phyloP scores from a whole-genome alignment of 2,797 vertebrate species.

The Liasis olivaceus region DNA sequence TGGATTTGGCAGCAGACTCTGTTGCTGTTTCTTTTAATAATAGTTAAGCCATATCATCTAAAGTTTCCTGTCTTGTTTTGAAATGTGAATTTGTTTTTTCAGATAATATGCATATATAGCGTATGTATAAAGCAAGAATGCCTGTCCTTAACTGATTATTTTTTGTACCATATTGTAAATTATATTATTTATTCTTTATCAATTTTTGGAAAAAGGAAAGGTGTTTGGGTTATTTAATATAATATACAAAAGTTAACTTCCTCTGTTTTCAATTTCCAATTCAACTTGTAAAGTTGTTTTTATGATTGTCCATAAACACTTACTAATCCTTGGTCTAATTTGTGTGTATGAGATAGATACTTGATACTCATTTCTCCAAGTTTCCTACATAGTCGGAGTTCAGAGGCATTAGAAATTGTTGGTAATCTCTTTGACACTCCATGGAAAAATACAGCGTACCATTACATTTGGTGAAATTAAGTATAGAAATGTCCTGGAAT shows the following conservation, averaged over 20 bases:
- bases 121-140: slow-evolving; percentile 83
- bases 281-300: slow-evolving; percentile 91
- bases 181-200: slow-evolving; percentile 97
- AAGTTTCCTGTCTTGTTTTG: slow-evolving; percentile 76
- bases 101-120: slow-evolving; percentile 79
- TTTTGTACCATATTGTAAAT: slow-evolving; percentile 98
- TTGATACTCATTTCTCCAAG: neutral
- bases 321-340: slow-evolving; percentile 80
- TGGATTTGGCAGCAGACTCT: slow-evolving; percentile 70
- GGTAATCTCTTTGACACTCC: neutral
- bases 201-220: slow-evolving; percentile 75
- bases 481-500: neutral
- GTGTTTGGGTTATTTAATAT: slow-evolving; percentile 92
- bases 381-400: neutral
- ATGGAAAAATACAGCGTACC: neutral
- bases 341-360: neutral
- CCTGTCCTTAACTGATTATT: slow-evolving; percentile 85
- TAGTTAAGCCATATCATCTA: slow-evolving; percentile 82
- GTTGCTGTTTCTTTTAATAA: slow-evolving; percentile 77
- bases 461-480: neutral
- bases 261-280: slow-evolving; percentile 82
- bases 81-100: slow-evolving; percentile 83
- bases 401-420: neutral
- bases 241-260: slow-evolving; percentile 82
- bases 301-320: slow-evolving; percentile 91